Base-by-base conservation (phyloP, 2,888 invertebrate genomes). In the Pseudococcus longispinus region DNA sequence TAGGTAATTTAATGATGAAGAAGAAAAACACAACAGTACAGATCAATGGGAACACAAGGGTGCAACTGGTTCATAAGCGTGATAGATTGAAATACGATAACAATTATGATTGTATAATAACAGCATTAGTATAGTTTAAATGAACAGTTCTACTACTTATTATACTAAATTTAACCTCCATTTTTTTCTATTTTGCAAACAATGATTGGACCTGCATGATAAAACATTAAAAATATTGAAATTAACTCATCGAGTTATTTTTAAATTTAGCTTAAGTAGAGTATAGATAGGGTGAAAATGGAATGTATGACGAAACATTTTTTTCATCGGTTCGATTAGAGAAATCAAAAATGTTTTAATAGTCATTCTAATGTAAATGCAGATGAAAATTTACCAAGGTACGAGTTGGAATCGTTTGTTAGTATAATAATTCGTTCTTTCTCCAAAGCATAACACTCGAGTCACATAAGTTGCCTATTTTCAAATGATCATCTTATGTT, bases 21-120 rank as follows among this genome's bases (percentile, higher is more conserved):
- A 51, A 37, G 8, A 37, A 32, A 2, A 32, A 2, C n/a, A 15
- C 60, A 60, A 23, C 1, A 11, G 8, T 20, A 5, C n/a, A 60
- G 60, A 60, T 60, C 60, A 60, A 60, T 60, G 13, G 20, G 23
- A 60, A 23, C 8, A 5, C 23, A 60, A 60, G 60, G 60, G 60
- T 60, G 60, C 60, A 60, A 60, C 60, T 60, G 60, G 60, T 60
- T 60, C 23, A 60, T 60, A 60, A 60, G 23, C 60, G 60, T 60
- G 60, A 60, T 60, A 60, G 60, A 60, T 60, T 60, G 20, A 23
- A 60, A 23, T 60, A 20, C 3, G 60, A 23, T 60, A 60, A 20
- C 23, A 23, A 60, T 60, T 60, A 60, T 60, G 23, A 60, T 60
- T 60, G 60, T 60, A 23, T 13, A 11, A 60, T 60, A 60, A 23